Conservation (phyloP, 1,140 invertebrate species). For the Neodiprion lecontei region DNA sequence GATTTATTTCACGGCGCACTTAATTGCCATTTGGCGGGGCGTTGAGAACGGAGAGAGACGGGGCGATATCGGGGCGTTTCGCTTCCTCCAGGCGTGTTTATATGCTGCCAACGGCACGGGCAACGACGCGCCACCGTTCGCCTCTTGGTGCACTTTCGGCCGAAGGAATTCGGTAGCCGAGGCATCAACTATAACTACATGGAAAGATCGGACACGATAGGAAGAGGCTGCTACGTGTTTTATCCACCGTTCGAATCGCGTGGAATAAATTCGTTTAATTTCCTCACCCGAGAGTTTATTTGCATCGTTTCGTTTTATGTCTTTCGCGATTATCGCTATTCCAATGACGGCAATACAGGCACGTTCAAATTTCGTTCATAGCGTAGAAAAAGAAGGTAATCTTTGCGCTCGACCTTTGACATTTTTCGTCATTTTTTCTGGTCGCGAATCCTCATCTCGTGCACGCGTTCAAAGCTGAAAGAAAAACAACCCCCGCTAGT, state of each 20-base stretch:
- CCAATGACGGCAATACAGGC: no score
- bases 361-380: no score
- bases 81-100: not conserved
- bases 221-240: not conserved
- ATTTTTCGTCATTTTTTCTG: no score
- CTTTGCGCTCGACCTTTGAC: no score
- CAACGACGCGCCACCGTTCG: not conserved
- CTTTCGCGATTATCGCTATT: no score
- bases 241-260: not conserved
- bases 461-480: not conserved
- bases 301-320: no score
- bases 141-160: not conserved
- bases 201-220: not conserved
- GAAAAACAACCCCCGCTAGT: not conserved
- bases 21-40: not conserved
- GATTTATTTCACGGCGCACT: conserved; percentile 7
- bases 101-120: not conserved
- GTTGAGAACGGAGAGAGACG: not conserved
- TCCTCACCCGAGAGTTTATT: no score
- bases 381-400: no score
- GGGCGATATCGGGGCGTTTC: not conserved
- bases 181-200: conserved; percentile 2
- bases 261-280: no score
- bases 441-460: no score
- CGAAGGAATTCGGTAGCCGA: conserved; percentile 6